phyloP scores from a whole-genome alignment of 2,888 invertebrate genomes.

The Cheilosia impressa region DNA sequence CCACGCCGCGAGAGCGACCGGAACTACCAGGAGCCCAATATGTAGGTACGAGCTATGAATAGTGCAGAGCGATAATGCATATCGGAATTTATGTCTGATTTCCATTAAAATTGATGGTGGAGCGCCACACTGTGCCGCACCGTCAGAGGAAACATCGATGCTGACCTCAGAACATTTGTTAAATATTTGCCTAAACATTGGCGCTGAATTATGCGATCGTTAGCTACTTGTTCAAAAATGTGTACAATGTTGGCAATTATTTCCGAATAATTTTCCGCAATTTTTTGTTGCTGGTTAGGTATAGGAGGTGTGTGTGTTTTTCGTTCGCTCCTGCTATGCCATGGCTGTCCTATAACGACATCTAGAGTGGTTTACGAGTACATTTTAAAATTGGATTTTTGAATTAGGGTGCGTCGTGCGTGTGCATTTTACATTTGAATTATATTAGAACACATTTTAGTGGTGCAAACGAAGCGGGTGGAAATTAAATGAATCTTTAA shows the following conservation, averaged over 20 bases:
- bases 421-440: too few species aligned
- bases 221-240: constrained; percentile 35
- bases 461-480: too few species aligned
- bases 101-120: constrained; percentile 62
- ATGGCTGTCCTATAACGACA: too few species aligned
- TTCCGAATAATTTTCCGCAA: constrained; percentile 43
- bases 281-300: not conserved
- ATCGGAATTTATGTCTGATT: constrained; percentile 64
- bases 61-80: constrained; percentile 10
- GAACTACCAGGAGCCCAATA: constrained; percentile 6
- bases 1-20: not conserved
- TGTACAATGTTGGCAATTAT: constrained; percentile 54
- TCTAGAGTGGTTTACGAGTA: too few species aligned
- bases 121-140: not conserved
- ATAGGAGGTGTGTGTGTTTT: not conserved
- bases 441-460: too few species aligned
- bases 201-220: constrained; percentile 55
- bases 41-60: too few species aligned
- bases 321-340: not conserved
- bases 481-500: too few species aligned
- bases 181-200: constrained; percentile 59
- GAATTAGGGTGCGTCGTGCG: too few species aligned
- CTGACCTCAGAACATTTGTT: constrained; percentile 56
- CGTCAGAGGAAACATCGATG: constrained; percentile 8
- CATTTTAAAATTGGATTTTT: too few species aligned